Evolutionary conservation across 2,113 vertebrate species (phyloP).

Genomic region (Eonycteris spelaea): DNA sequence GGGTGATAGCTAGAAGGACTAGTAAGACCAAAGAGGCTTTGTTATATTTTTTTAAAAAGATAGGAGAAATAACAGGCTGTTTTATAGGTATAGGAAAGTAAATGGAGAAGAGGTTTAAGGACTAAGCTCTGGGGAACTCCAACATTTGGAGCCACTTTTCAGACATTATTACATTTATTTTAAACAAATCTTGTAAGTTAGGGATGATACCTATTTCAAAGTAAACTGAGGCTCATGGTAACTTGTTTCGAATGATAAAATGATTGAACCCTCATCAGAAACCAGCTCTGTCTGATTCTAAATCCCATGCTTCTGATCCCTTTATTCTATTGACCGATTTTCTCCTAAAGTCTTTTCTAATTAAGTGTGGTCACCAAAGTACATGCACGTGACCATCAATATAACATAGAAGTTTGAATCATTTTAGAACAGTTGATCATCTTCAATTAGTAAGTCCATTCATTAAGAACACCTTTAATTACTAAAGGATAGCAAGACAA

Average conservation of each 20-base stretch:
- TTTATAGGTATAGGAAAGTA: not conserved
- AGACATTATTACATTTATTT: not conserved
- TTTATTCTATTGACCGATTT: not conserved
- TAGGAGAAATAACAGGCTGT: not conserved
- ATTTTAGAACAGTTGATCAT: not conserved
- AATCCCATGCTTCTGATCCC: not conserved
- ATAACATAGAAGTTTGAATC: not conserved
- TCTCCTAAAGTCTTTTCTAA: not conserved
- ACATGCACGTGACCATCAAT: not conserved
- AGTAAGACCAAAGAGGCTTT: not conserved
- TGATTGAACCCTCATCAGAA: not conserved
- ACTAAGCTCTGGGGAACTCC: not conserved
- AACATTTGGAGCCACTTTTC: not conserved
- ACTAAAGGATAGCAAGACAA: not conserved
- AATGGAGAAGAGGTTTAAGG: not conserved
- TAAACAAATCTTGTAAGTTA: not conserved
- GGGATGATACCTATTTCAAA: not conserved
- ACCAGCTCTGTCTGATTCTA: not conserved
- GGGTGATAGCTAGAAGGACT: not conserved
- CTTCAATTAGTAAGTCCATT: not conserved
- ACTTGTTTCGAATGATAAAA: not conserved
- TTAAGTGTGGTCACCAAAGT: not conserved
- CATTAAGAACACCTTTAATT: not conserved
- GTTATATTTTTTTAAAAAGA: not conserved
- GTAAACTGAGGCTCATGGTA: not conserved